Evolutionary conservation across 2,797 vertebrate species (phyloP), one percentile per base, ranked within the genome.

Genomic region (Tauraco hartlaubi): DNA sequence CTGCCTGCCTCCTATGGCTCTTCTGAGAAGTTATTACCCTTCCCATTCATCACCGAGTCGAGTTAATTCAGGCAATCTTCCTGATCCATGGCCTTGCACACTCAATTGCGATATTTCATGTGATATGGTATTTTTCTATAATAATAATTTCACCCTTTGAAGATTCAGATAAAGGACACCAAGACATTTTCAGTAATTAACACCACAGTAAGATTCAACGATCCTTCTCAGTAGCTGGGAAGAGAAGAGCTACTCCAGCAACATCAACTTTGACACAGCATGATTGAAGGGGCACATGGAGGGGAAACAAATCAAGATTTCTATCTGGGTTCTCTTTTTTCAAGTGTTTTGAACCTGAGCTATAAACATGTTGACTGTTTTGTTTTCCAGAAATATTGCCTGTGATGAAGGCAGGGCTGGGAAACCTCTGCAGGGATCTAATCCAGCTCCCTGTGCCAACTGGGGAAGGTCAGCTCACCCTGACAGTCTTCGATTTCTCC

Each of bases 161-260:
- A 96, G 92, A 96, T 89, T 82, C 94, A 83, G 83, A 79, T 64
- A 95, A 96, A 97, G 94, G 94, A 96, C 96, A 97, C 48, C 33
- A 48, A 94, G 90, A 87, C 76, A 93, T 91, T 94, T 96, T 62
- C 89, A 92, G 43, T 96, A 94, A 96, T 95, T 95, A 94, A 62
- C 9, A 12, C 63, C 74, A 22, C 14, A 12, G 41, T 11, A 39
- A 78, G 68, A 73, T 35, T 84, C 67, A 66, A 25, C 39, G 1
- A 43, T 52, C 28, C 33, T 80, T 74, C 69, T 52, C 2, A 0
- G 29, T 12, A 64, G 19, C 61, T 5, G 3, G 58, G 46, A 83
- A 55, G 66, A 31, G 56, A 48, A 87, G 25, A 64, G 28, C 33
- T 91, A 18, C 75, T 82, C 86, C 67, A 49, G 62, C 68, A 72